Conservation (phyloP, 2,888 invertebrate genomes). For the Tenodera sinensis region DNA sequence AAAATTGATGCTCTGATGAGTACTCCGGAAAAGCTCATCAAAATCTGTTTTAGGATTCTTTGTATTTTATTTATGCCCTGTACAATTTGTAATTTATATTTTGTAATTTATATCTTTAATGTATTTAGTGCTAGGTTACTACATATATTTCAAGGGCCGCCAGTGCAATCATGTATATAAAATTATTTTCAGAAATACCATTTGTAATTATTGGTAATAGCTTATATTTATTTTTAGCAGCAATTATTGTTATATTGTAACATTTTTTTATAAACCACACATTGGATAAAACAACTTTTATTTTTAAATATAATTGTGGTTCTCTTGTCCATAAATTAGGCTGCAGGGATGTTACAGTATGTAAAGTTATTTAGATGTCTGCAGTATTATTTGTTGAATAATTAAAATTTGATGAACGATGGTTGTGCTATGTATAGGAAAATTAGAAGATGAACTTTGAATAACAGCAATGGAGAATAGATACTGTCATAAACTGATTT, state of each 20-base stretch:
- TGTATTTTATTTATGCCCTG: background rate
- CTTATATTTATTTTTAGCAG: background rate
- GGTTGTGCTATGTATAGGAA: background rate
- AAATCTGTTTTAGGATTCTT: background rate
- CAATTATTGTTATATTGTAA: background rate
- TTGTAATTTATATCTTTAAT: background rate
- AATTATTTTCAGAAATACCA: slow-evolving; percentile 21
- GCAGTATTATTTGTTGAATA: background rate
- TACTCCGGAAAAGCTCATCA: background rate
- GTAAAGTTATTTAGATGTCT: too few species aligned
- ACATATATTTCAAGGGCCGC: slow-evolving; percentile 32
- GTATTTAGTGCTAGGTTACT: background rate
- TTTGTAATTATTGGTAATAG: background rate
- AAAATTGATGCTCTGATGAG: background rate
- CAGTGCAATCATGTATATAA: slow-evolving; percentile 35
- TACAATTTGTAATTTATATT: background rate
- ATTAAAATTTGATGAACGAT: background rate
- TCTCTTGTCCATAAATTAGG: background rate
- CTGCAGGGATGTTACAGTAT: background rate
- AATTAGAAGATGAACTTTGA: background rate
- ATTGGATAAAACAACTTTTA: too few species aligned
- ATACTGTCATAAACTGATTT: background rate
- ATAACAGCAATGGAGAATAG: background rate
- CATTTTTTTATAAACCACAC: background rate
- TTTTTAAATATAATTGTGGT: background rate